Evolutionary conservation across 2,113 vertebrate species (phyloP), one percentile per base, ranked within the genome.

Genomic region (Periophthalmus modestus): DNA sequence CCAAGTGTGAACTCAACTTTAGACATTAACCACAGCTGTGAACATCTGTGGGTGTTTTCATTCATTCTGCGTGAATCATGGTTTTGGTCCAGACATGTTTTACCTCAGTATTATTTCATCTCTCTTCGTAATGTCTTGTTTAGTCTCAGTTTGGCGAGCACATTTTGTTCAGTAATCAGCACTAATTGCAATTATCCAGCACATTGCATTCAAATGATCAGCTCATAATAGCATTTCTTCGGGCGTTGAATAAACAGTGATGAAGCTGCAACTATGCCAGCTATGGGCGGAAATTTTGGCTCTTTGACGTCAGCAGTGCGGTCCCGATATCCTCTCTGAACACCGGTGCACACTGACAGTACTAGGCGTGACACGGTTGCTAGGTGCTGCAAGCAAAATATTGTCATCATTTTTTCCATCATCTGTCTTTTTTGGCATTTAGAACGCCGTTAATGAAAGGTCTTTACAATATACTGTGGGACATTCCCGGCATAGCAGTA

Each of bases 51-150:
- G 33, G 34, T 65, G 18, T 19, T 9, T 36, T 19, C 9, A 5
- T n/a, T 2, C 7, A 62, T 39, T 65, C 33, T 43, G 18, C 43
- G 34, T 65, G 62, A 65, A n/a, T 65, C 62, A 65, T 43, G 18
- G 10, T 65, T 65, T 65, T 65, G 33, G 62, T 43, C 33, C 34
- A n/a, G 62, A 65, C 62, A 39, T 39, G 62, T 36, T 34, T 34
- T 7, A 34, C 7, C 33, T 63, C 13, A 33, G 24, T 61, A 15
- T 62, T 7, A 62, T 19, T 62, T 62, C 59, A 62, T 10, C 28
- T 34, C 59, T 15, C 4, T 28, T 6, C 5, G 10, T 11, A 23
- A 9, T 23, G 54, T 3, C 57, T 24, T 59, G 57, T 23, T 58
- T 23, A 12, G 19, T 55, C 52, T 55, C 19, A 55, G 4, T 14